Base-by-base conservation (phyloP, 2,888 invertebrate genomes). In the Tinea pellionella region DNA sequence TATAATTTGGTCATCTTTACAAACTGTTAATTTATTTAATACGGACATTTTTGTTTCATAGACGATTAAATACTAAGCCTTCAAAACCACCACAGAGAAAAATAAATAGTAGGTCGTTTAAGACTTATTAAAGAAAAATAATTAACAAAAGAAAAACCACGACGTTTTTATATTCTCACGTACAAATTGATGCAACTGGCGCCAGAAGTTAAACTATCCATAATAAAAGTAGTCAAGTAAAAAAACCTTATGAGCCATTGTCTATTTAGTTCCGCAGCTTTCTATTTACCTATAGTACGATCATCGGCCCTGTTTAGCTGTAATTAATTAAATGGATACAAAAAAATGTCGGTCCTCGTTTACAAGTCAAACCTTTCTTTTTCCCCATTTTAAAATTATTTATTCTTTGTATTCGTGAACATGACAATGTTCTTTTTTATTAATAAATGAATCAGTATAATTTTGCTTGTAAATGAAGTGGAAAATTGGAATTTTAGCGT, bases 281-380 rank as follows among this genome's bases (percentile, higher is more conserved):
- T 82, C 78, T 74, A 84, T 85, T 85, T 86, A 78, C 80, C 78
- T 86, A 85, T 81, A 72, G 80, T 73, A 82, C 77, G 78, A 80
- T 85, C 85, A 85, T 86, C 80, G 77, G 73, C 74, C 83, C 84
- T 86, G 85, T 87, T 86, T 85, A 78, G 75, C 72, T 73, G 73
- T 85, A 86, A 86, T 86, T 86, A 87, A 87, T 86, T 86, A 86
- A 72, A 74, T 65, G 63, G 66, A 68, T 72, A 83, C 59, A 61
- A 61, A 57, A 59, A 60, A 42, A 30, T 16, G 47, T 41, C 12
- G 59, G 59, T 37, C 9, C 37, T n/a, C 37, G 37, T 37, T 37
- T 9, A 37, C 9, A 37, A 37, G 37, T 24, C 24, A 42, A 42
- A 13, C 47, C 47, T 16, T 47, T 24, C 73, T 74, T 61, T 75